phyloP scores from a whole-genome alignment of 2,888 invertebrate genomes.

The Amphipyra tragopoginis region DNA sequence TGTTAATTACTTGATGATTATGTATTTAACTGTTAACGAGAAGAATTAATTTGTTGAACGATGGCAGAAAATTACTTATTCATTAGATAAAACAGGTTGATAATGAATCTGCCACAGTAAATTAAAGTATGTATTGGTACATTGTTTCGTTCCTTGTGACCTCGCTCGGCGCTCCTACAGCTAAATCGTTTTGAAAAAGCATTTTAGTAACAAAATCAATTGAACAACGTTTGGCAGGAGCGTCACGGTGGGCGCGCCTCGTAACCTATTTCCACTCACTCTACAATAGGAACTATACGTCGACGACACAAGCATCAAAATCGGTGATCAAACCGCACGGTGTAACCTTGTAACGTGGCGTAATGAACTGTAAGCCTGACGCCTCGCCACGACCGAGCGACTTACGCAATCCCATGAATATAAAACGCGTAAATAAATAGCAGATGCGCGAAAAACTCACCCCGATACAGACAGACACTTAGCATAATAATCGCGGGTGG shows the following conservation, averaged over 20 bases:
- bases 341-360: conserved; percentile 72
- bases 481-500: conserved; percentile 88
- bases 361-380: conserved; percentile 86
- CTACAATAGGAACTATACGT: conserved; percentile 52
- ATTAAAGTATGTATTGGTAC: conserved; percentile 6
- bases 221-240: conserved; percentile 75
- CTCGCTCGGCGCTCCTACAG: conserved; percentile 34
- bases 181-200: conserved; percentile 67
- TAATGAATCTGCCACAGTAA: conserved; percentile 22
- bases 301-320: conserved; percentile 62
- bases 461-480: conserved; percentile 87
- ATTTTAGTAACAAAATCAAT: conserved; percentile 80
- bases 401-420: conserved; percentile 87
- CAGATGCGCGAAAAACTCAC: conserved; percentile 90
- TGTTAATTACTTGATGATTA: conserved; percentile 40
- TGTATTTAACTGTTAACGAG: conserved; percentile 33
- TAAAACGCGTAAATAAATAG: conserved; percentile 90
- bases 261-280: conserved; percentile 68
- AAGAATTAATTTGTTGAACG: conserved; percentile 44
- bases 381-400: conserved; percentile 78
- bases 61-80: conserved; percentile 38
- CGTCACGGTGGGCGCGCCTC: conserved; percentile 80
- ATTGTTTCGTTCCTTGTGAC: conserved; percentile 22
- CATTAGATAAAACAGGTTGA: conserved; percentile 34
- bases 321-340: conserved; percentile 59